These are phyloP conservation scores for Myopa testacea DNA, from an alignment of 2,888 invertebrate species.

Conservation along the genomic window DNA sequence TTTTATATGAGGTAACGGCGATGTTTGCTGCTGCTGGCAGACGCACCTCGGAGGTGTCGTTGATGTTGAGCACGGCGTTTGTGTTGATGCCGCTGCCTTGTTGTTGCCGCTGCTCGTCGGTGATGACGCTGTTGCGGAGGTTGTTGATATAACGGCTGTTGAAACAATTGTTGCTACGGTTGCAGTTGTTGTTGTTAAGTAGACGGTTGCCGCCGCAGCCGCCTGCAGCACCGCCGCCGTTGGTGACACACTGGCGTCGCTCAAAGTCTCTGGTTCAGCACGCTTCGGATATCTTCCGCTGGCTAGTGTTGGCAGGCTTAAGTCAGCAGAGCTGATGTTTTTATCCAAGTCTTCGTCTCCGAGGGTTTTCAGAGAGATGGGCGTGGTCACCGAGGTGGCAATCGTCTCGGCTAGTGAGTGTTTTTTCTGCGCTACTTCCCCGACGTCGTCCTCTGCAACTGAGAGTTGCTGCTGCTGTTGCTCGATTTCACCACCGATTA, in stretches of 20 bases:
- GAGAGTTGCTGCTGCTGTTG: conserved; percentile 12
- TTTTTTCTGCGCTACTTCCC: conserved; percentile 51
- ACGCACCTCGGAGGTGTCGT: conserved; percentile 46
- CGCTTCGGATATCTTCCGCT: conserved; percentile 60
- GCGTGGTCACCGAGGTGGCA: conserved; percentile 62
- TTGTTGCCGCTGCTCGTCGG: conserved; percentile 44
- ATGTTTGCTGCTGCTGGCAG: conserved; percentile 70
- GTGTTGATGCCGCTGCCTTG: conserved; percentile 38
- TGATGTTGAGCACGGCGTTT: conserved; percentile 47
- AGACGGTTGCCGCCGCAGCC: conserved; percentile 45
- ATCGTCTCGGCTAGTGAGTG: conserved; percentile 63
- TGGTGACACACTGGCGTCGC: conserved; percentile 63
- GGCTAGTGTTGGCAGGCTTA: conserved; percentile 61
- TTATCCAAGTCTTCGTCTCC: conserved; percentile 56
- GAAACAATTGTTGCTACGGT: conserved; percentile 41
- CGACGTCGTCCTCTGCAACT: conserved; percentile 32
- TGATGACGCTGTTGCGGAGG: conserved; percentile 46
- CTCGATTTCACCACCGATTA: neutral
- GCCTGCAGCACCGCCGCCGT: conserved; percentile 58
- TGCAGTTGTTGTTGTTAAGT: conserved; percentile 43
- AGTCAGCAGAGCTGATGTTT: conserved; percentile 59
- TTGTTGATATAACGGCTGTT: conserved; percentile 43
- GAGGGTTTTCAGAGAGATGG: conserved; percentile 61
- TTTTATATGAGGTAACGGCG: conserved; percentile 84
- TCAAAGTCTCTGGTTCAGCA: conserved; percentile 62